Percentiles rank a stretch among this genome's conserved stretches.
phyloP scores from a whole-genome alignment of 1,140 invertebrate species.

The Calephelis nemesis region DNA sequence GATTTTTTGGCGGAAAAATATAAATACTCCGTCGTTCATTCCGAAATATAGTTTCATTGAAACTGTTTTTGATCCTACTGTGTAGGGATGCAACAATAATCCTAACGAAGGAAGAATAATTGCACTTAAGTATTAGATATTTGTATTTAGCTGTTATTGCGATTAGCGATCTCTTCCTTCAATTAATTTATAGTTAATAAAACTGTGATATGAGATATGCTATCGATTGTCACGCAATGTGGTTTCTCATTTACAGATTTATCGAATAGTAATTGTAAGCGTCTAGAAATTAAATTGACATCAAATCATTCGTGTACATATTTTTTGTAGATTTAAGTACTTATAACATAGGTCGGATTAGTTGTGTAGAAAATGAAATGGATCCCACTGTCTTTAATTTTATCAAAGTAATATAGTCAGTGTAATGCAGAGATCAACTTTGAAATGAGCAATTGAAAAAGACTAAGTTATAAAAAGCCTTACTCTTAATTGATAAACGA shows the following conservation, averaged over 20 bases:
- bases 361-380: constrained; percentile 11
- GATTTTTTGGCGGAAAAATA: no score
- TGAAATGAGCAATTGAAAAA: background rate
- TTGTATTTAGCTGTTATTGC: constrained; percentile 14
- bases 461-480: background rate
- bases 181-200: constrained; percentile 18
- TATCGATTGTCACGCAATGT: constrained; percentile 19
- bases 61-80: background rate
- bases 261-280: constrained; percentile 7
- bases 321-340: background rate
- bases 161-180: constrained; percentile 17
- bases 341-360: constrained; percentile 10
- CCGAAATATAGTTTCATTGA: background rate
- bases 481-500: background rate
- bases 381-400: constrained; percentile 8
- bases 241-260: constrained; percentile 8
- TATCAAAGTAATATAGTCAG: background rate
- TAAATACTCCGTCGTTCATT: background rate
- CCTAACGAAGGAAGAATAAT: constrained; percentile 10
- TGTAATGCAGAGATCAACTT: background rate
- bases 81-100: constrained; percentile 7
- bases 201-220: constrained; percentile 24
- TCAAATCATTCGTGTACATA: constrained; percentile 10
- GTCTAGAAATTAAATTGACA: constrained; percentile 12
- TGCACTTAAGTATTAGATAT: constrained; percentile 15